phyloP scores from a whole-genome alignment of 2,888 invertebrate species.

The Cantharis flavilabris region DNA sequence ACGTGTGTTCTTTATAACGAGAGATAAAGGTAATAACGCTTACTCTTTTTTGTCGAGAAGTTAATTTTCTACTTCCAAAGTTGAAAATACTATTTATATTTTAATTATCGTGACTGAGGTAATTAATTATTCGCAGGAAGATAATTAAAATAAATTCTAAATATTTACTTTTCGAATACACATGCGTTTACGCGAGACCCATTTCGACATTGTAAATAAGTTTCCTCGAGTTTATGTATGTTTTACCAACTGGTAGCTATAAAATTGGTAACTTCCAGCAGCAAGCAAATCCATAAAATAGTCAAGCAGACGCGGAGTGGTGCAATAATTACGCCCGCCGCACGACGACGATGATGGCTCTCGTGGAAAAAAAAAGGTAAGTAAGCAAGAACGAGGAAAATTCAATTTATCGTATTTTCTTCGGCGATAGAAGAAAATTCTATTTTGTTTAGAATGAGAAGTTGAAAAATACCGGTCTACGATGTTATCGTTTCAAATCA shows the following conservation, averaged over 20 bases:
- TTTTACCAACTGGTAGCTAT: not conserved
- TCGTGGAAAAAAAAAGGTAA: too few species aligned
- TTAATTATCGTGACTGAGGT: not conserved
- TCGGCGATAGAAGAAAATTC: not conserved
- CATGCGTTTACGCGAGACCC: not conserved
- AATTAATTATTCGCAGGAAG: not conserved
- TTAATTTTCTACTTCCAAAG: slow-evolving; percentile 23
- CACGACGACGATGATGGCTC: not conserved
- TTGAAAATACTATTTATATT: slow-evolving; percentile 1
- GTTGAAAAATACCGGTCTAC: slow-evolving; percentile 6
- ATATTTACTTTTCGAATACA: not conserved
- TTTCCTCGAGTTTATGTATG: not conserved
- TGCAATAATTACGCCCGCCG: not conserved
- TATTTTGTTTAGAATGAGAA: not conserved
- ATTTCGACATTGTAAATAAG: not conserved
- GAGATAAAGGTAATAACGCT: slow-evolving; percentile 31
- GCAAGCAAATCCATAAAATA: not conserved
- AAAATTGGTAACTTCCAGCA: not conserved
- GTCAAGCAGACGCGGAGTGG: not conserved
- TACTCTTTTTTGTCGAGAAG: slow-evolving; percentile 22
- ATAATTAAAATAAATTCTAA: not conserved
- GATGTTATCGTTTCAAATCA: slow-evolving; percentile 41
- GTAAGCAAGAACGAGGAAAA: not conserved
- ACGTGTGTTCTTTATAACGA: slow-evolving; percentile 33
- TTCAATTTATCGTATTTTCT: not conserved